A percentile compares a stretch with the other conserved stretches of the same genome.
Evolutionary conservation across 1,140 invertebrate species (phyloP).

Genomic region (Hylaeus volcanicus): DNA sequence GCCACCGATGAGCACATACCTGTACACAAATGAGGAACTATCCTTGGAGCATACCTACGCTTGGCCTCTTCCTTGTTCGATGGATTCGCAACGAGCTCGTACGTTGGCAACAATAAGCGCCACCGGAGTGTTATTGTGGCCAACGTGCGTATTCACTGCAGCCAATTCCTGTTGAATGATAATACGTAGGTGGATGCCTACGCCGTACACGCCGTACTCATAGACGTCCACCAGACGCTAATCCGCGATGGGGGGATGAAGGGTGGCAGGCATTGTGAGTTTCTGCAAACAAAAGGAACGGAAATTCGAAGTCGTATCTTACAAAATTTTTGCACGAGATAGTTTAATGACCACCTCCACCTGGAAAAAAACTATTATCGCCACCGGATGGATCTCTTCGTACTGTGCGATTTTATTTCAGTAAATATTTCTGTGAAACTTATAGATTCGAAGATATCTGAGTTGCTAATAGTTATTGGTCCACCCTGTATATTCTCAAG

Average conservation of each 20-base stretch:
- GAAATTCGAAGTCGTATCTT: conserved; percentile 10
- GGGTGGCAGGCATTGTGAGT: conserved; percentile 26
- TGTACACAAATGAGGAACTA: not conserved
- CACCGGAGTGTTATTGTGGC: conserved; percentile 22
- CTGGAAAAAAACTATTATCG: too few relatives aligned
- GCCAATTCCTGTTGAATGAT: conserved; percentile 46
- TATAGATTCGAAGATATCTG: too few relatives aligned
- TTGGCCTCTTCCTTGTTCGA: conserved; percentile 19
- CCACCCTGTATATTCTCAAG: too few relatives aligned
- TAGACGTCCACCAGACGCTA: conserved; percentile 48
- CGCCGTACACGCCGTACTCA: conserved; percentile 32
- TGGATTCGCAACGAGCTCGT: conserved; percentile 25
- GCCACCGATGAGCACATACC: not conserved
- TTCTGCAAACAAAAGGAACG: conserved; percentile 37
- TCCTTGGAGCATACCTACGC: conserved; percentile 18
- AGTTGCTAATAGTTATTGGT: too few relatives aligned
- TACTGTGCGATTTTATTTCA: too few relatives aligned
- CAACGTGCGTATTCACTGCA: conserved; percentile 25
- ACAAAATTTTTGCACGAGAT: not conserved
- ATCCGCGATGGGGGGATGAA: conserved; percentile 11
- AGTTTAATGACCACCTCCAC: too few relatives aligned
- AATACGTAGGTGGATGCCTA: conserved; percentile 54
- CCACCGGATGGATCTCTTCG: too few relatives aligned
- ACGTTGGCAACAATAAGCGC: conserved; percentile 52
- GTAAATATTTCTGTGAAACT: too few relatives aligned